Evolutionary conservation across 1,140 invertebrate species (phyloP).

Genomic region (Brachionus manjavacas): DNA sequence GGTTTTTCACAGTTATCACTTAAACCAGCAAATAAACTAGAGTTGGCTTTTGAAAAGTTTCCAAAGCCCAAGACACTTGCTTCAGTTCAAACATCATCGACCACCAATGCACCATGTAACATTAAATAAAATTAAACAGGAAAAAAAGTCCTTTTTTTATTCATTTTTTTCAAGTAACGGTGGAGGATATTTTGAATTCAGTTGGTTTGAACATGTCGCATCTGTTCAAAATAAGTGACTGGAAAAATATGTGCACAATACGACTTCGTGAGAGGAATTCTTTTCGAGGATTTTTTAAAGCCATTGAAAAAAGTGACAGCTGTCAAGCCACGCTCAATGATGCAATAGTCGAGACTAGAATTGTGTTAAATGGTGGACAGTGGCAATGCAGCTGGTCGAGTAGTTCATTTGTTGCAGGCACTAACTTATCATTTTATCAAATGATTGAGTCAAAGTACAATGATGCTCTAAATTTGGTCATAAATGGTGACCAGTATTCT

Average conservation of each 20-base stretch:
- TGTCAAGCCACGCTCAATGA: background rate
- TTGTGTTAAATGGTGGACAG: background rate
- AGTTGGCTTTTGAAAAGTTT: background rate
- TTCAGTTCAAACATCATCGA: background rate
- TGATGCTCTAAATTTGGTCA: background rate
- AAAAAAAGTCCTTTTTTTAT: background rate
- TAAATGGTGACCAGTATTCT: background rate
- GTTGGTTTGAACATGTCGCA: background rate
- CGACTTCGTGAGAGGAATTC: background rate
- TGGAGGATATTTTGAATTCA: background rate
- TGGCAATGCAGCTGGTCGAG: slow-evolving; percentile 19
- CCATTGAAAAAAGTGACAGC: background rate
- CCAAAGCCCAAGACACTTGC: background rate
- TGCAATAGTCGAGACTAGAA: slow-evolving; percentile 2
- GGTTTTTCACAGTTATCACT: background rate
- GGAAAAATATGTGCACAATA: background rate
- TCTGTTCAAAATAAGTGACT: background rate
- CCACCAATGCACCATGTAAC: background rate
- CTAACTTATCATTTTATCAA: background rate
- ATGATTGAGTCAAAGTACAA: background rate
- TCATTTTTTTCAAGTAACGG: background rate
- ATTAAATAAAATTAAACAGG: background rate
- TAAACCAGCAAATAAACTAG: background rate
- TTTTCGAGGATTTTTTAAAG: background rate
- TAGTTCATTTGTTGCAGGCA: background rate